Evolutionary conservation across 1,140 invertebrate species (phyloP).

Genomic region (Drosophila burlai): DNA sequence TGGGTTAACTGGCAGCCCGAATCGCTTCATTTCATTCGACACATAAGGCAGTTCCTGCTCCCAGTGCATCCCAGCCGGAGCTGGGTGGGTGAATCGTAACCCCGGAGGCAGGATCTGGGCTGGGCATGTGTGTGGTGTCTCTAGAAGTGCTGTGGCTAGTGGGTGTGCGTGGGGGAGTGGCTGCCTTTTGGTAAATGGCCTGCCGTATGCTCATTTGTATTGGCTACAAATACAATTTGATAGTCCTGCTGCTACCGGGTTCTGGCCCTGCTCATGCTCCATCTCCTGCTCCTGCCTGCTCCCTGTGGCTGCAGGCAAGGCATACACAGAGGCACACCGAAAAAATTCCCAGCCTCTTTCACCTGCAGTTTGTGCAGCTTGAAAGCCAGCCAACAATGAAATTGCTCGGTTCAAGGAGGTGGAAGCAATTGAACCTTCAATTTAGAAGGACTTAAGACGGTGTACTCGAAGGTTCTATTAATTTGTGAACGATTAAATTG

Average conservation of each 20-base stretch:
- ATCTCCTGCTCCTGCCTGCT: neutral
- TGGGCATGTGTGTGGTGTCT: slow-evolving; percentile 8
- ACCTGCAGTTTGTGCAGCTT: slow-evolving; percentile 10
- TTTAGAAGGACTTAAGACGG: slow-evolving; percentile 3
- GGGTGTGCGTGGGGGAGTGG: slow-evolving; percentile 14
- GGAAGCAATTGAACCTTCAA: slow-evolving; percentile 28
- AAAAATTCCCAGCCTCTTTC: slow-evolving; percentile 27
- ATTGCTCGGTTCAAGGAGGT: slow-evolving; percentile 33
- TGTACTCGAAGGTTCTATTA: neutral
- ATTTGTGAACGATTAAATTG: slow-evolving; percentile 8
- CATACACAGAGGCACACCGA: slow-evolving; percentile 75
- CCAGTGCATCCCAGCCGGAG: slow-evolving; percentile 25
- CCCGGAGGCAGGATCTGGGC: slow-evolving; percentile 7
- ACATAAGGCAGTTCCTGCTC: slow-evolving; percentile 48
- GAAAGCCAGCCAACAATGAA: slow-evolving; percentile 25
- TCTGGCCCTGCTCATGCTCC: slow-evolving; percentile 1
- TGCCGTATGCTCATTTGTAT: slow-evolving; percentile 83
- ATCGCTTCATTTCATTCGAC: slow-evolving; percentile 73
- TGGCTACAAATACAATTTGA: slow-evolving; percentile 83
- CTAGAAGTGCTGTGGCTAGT: slow-evolving; percentile 11
- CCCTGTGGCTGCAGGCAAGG: slow-evolving; percentile 53
- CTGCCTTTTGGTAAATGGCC: slow-evolving; percentile 77
- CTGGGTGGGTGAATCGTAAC: neutral
- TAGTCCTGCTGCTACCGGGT: slow-evolving; percentile 50
- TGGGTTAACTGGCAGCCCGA: slow-evolving; percentile 73